These are phyloP conservation scores for Brachionus sp. DNA, from an alignment of 1,140 invertebrate genomes.

Conservation along the genomic window DNA sequence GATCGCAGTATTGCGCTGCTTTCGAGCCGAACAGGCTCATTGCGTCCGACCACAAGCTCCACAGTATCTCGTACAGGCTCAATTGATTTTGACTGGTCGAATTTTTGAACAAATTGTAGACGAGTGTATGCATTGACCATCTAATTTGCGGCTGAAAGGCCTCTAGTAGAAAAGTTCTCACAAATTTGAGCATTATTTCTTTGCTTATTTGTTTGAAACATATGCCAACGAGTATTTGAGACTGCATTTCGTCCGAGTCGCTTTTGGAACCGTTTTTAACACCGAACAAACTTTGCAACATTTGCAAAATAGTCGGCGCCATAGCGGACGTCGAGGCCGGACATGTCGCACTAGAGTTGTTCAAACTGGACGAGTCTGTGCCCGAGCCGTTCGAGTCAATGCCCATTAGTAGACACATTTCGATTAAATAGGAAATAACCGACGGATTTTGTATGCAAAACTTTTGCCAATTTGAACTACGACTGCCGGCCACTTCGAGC, in stretches of 20 bases:
- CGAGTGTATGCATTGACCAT: slow-evolving; percentile 79
- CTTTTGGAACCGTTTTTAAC: not conserved
- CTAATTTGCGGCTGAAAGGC: slow-evolving; percentile 85
- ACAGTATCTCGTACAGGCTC: slow-evolving; percentile 74
- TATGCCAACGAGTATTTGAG: slow-evolving; percentile 68
- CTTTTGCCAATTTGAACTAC: slow-evolving; percentile 91
- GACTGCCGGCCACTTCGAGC: slow-evolving; percentile 80
- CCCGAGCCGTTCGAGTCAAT: slow-evolving; percentile 60
- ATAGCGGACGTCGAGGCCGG: not conserved
- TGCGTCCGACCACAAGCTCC: slow-evolving; percentile 79
- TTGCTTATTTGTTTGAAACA: slow-evolving; percentile 70
- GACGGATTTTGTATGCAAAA: slow-evolving; percentile 66
- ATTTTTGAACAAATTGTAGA: slow-evolving; percentile 63
- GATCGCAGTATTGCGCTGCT: slow-evolving; percentile 90
- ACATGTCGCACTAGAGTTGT: slow-evolving; percentile 65
- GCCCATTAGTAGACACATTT: slow-evolving; percentile 48
- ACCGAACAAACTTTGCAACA: not conserved
- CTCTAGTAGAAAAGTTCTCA: slow-evolving; percentile 84
- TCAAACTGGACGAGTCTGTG: not conserved
- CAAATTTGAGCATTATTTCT: slow-evolving; percentile 71
- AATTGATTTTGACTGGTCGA: slow-evolving; percentile 72
- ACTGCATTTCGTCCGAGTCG: slow-evolving; percentile 66
- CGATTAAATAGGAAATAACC: not conserved
- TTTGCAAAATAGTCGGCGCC: not conserved
- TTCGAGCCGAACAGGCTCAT: slow-evolving; percentile 84